phyloP scores from a whole-genome alignment of 2,113 vertebrate species.

The Pithys albifrons region DNA sequence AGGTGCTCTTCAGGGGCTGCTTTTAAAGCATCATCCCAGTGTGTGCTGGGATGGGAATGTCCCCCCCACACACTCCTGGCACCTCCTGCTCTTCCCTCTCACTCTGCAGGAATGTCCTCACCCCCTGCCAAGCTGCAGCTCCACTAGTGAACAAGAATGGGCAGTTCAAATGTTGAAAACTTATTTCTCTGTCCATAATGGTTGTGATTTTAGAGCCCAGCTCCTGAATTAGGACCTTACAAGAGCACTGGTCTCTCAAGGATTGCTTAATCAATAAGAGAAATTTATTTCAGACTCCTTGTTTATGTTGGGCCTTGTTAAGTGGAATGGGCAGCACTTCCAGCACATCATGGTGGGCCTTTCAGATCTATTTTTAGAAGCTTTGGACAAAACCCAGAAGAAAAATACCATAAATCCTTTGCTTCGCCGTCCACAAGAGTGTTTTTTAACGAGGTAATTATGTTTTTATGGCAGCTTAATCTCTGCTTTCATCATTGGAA shows the following conservation, averaged over 20 bases:
- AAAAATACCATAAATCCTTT: conserved; percentile 5
- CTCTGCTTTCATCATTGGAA: background rate
- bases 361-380: conserved; percentile 14
- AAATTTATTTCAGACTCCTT: background rate
- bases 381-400: conserved; percentile 33
- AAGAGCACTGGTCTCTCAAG: background rate
- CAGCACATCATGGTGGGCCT: background rate
- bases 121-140: background rate
- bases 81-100: background rate
- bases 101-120: background rate
- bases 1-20: background rate
- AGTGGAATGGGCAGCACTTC: background rate
- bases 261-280: background rate
- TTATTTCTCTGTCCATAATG: background rate
- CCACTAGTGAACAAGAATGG: background rate
- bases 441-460: conserved; percentile 34
- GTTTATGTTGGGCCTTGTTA: background rate
- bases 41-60: background rate
- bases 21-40: background rate
- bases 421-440: background rate
- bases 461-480: conserved; percentile 29
- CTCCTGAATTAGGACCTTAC: background rate
- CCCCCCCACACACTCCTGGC: background rate
- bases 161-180: background rate
- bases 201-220: background rate